Conservation (phyloP, 2,888 invertebrate species). For the Ochropacha duplaris region DNA sequence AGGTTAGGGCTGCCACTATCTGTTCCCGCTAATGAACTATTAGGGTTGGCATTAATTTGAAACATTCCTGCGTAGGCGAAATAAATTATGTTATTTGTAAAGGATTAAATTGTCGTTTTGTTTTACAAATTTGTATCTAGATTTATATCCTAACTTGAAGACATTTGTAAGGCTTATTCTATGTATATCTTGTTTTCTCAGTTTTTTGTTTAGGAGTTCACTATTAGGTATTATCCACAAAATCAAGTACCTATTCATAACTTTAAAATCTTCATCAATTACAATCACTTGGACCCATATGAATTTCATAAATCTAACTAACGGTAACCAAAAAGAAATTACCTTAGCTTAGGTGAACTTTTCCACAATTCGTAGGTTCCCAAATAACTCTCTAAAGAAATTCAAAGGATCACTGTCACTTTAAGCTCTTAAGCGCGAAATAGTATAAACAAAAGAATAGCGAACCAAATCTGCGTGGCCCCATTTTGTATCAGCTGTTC, state of each 20-base stretch:
- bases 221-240: too few species aligned
- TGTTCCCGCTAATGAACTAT: slow-evolving; percentile 44
- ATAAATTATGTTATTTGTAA: slow-evolving; percentile 41
- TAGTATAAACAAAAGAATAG: slow-evolving; percentile 33
- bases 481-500: slow-evolving; percentile 32
- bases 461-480: slow-evolving; percentile 38
- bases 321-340: too few species aligned
- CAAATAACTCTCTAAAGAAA: neutral
- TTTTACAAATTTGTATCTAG: neutral
- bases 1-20: slow-evolving; percentile 44
- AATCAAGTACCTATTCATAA: too few species aligned
- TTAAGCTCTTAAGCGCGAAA: slow-evolving; percentile 10
- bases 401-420: slow-evolving; percentile 10
- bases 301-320: too few species aligned
- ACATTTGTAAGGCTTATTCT: too few species aligned
- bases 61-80: slow-evolving; percentile 40
- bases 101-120: slow-evolving; percentile 14
- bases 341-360: too few species aligned
- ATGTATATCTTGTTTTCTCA: too few species aligned
- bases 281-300: too few species aligned
- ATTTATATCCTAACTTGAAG: neutral
- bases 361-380: too few species aligned
- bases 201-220: too few species aligned
- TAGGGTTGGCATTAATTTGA: slow-evolving; percentile 46
- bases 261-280: too few species aligned